These are phyloP conservation scores for Pollachius pollachius DNA, from an alignment of 2,113 vertebrate genomes.

Conservation along the genomic window DNA sequence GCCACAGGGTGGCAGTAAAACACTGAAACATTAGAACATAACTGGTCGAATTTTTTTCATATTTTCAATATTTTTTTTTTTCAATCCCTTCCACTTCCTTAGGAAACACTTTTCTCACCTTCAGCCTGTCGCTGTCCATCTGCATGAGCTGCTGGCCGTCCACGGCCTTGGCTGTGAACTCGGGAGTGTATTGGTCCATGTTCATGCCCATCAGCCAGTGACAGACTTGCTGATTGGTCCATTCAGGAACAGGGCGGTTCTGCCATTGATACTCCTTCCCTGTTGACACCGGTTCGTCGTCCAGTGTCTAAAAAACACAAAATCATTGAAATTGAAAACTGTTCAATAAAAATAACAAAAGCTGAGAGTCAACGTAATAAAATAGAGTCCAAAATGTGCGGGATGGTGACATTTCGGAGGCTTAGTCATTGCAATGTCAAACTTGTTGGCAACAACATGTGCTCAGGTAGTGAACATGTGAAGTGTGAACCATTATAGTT, in stretches of 20 bases:
- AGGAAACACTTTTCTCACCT: slow-evolving; percentile 62
- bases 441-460: too few relatives aligned
- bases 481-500: too few relatives aligned
- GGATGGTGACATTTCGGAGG: too few relatives aligned
- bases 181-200: slow-evolving; percentile 85
- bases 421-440: too few relatives aligned
- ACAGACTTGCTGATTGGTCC: slow-evolving; percentile 86
- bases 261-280: slow-evolving; percentile 89
- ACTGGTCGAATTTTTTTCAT: not conserved
- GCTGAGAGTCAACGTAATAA: not conserved
- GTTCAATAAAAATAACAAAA: not conserved
- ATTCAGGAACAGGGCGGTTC: slow-evolving; percentile 81
- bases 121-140: slow-evolving; percentile 84
- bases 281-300: slow-evolving; percentile 76
- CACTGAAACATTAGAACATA: not conserved
- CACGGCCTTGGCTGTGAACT: slow-evolving; percentile 80
- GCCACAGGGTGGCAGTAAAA: slow-evolving; percentile 57
- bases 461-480: too few relatives aligned
- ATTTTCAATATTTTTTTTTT: too few relatives aligned
- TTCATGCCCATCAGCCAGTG: slow-evolving; percentile 88
- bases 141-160: slow-evolving; percentile 82
- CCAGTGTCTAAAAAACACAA: slow-evolving; percentile 73
- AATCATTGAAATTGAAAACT: slow-evolving; percentile 14
- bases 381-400: not conserved
- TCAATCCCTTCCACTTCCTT: not conserved